Percentiles rank a stretch among this genome's conserved stretches.
Conservation (phyloP, 2,888 invertebrate species). For the Melinopterus prodromus region DNA sequence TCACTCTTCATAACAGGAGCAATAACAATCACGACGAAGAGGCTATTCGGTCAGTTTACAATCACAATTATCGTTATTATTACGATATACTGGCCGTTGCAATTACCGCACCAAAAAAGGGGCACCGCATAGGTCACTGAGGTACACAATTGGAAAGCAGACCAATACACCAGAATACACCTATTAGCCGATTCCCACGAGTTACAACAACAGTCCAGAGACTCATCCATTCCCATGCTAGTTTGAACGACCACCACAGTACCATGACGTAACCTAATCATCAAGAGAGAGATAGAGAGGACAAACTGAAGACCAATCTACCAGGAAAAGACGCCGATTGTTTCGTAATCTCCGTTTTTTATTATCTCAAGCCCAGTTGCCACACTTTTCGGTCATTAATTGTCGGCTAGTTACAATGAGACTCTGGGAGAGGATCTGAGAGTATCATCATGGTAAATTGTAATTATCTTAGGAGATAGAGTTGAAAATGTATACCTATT, state of each 20-base stretch:
- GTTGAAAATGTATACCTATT: background rate
- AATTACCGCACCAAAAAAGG: background rate
- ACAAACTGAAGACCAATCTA: background rate
- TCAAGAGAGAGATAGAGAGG: background rate
- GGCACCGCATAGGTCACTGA: background rate
- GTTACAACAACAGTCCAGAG: background rate
- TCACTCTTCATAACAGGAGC: background rate
- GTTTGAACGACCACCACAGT: background rate
- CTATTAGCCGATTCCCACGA: background rate
- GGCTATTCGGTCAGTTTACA: background rate
- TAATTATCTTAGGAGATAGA: background rate
- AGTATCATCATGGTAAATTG: background rate
- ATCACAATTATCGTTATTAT: background rate
- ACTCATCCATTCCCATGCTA: background rate
- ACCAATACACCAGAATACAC: background rate
- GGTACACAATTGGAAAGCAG: constrained; percentile 4
- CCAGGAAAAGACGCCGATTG: background rate
- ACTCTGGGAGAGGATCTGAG: background rate
- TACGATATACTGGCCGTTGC: background rate
- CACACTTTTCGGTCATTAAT: background rate
- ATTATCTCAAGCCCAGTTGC: background rate
- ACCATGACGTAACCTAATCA: constrained; percentile 4
- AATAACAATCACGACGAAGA: background rate
- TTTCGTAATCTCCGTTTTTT: background rate
- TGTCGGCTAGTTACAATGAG: background rate